Evolutionary conservation across 1,140 invertebrate genomes (phyloP), one percentile per base, ranked within the genome.

Genomic region (Pseudomyrmex sp.): DNA sequence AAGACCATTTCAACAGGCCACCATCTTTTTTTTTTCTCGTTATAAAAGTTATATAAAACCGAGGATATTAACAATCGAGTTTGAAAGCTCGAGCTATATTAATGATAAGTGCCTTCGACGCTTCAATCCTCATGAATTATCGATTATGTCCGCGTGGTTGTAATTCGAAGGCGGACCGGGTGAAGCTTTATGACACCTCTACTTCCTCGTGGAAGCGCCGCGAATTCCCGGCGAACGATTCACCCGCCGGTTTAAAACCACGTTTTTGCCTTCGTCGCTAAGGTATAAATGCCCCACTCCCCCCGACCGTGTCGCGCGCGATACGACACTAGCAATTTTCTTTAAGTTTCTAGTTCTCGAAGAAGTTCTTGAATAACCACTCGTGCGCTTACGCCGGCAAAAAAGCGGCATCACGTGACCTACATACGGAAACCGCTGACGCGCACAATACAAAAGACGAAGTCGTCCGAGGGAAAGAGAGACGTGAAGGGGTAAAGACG

Each of bases 111-210:
- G 35, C 35, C 35, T 35, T 35, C 35, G 35, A 35, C 35, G 4
- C 35, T 35, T 35, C 35, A 35, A 35, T 35, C 35, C 0, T 35
- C 35, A 35, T 70, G 44, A 66, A 79, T 80, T 72, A 70, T 80
- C 76, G 56, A 80, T 35, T 35, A 7, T 59, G 54, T 79, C 58
- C 35, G 59, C 12, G 76, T n/a, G 35, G 20, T 35, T 48, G 72
- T 50, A 80, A 59, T 63, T 61, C 54, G 52, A 58, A 20, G 15
- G 13, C 46, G 20, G 23, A 20, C 50, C 66, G 46, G 76, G 68
- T 54, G 66, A 80, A 70, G 65, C 76, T 80, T 80, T 80, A 80
- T 80, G 54, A 80, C 76, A 80, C 76, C 61, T 72, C 66, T n/a
- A n/a, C n/a, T 80, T 80, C 54, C 58, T 80, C 76, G 68, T 72